Conservation (phyloP, 1,140 invertebrate species). For the Trypoxylus dichotomus region DNA sequence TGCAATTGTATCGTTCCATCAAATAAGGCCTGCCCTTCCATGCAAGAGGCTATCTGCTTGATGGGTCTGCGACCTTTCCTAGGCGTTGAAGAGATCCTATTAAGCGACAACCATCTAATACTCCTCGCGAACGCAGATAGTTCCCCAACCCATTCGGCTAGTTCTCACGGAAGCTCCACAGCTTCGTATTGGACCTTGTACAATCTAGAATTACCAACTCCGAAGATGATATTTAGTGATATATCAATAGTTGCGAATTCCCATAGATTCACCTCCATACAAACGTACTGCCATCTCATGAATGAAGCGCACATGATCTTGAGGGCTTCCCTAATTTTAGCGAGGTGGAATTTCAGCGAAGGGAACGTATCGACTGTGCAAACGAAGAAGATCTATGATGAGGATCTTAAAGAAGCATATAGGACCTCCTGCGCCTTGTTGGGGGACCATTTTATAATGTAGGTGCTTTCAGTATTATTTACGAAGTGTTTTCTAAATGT, state of each 20-base stretch:
- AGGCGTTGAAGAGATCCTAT: conserved; percentile 67
- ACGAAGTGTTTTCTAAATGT: not conserved
- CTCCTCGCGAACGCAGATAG: conserved; percentile 66
- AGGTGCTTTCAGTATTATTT: conserved; percentile 46
- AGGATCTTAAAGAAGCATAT: conserved; percentile 59
- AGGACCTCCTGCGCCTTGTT: conserved; percentile 64
- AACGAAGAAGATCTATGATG: conserved; percentile 47
- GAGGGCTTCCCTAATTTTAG: conserved; percentile 54
- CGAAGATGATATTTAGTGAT: conserved; percentile 65
- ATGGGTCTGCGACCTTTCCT: conserved; percentile 74
- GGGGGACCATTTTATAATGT: conserved; percentile 67
- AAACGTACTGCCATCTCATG: conserved; percentile 67
- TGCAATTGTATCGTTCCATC: not conserved
- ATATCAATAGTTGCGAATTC: conserved; percentile 66
- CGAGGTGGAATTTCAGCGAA: conserved; percentile 45
- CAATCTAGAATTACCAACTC: conserved; percentile 62
- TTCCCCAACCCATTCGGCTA: conserved; percentile 53
- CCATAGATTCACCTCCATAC: conserved; percentile 62
- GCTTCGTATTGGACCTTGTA: conserved; percentile 66
- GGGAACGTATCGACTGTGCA: conserved; percentile 43
- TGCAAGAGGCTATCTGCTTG: conserved; percentile 68
- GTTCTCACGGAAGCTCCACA: conserved; percentile 51
- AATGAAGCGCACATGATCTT: conserved; percentile 69
- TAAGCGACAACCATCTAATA: conserved; percentile 64
- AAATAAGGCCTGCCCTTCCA: conserved; percentile 60